Evolutionary conservation across 2,888 invertebrate species (phyloP).

Genomic region (Drosophila robusta): DNA sequence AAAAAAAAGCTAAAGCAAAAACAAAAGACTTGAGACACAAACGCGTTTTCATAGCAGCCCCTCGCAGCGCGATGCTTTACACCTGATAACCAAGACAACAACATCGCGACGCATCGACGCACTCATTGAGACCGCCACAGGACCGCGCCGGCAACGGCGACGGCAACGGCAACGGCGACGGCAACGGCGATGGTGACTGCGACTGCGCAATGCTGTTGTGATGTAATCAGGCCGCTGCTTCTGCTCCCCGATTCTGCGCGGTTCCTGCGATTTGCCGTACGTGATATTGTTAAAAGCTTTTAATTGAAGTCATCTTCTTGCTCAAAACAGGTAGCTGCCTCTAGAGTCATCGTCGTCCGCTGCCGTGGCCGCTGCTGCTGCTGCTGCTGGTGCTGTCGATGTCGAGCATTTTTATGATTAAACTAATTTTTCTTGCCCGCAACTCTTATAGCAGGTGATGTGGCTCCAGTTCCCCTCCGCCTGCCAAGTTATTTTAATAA

Average conservation of each 20-base stretch:
- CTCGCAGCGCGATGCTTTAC: constrained; percentile 69
- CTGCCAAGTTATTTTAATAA: constrained; percentile 85
- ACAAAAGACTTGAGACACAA: constrained; percentile 75
- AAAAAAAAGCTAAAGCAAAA: constrained; percentile 15
- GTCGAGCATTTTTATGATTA: constrained; percentile 82
- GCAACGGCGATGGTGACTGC: constrained; percentile 26
- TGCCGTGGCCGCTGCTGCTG: constrained; percentile 11
- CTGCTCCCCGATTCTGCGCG: constrained; percentile 24
- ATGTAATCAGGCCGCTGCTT: constrained; percentile 66
- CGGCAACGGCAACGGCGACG: no score
- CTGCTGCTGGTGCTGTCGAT: constrained; percentile 56
- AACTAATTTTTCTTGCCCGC: constrained; percentile 81
- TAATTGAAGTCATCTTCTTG: constrained; percentile 83
- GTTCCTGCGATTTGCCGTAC: constrained; percentile 78
- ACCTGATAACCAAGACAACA: constrained; percentile 67
- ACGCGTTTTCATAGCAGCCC: constrained; percentile 67
- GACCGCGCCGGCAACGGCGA: constrained; percentile 49
- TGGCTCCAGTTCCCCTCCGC: constrained; percentile 43
- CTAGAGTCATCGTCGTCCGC: constrained; percentile 41
- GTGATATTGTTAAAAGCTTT: constrained; percentile 84
- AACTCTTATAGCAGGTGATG: constrained; percentile 75
- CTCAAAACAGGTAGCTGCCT: constrained; percentile 80
- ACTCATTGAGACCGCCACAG: constrained; percentile 69
- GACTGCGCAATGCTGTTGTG: constrained; percentile 54
- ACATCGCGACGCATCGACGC: constrained; percentile 37